Percentiles rank a stretch among this genome's conserved stretches.
Conservation (phyloP, 1,140 invertebrate genomes). For the Doryteuthis pealeii region DNA sequence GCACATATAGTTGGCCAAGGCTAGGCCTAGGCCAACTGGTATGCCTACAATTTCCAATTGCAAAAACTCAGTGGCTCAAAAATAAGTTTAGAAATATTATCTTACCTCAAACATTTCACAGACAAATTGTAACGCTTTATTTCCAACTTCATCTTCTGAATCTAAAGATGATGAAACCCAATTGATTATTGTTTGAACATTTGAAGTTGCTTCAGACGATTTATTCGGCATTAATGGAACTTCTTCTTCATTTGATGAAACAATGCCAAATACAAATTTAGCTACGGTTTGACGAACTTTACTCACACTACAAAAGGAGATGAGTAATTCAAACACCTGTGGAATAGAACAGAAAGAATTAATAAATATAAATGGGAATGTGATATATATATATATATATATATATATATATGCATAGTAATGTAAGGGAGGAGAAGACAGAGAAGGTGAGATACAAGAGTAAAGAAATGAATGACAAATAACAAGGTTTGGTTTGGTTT, state of each 20-base stretch:
- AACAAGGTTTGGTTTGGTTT: too few species aligned
- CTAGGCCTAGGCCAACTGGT: too few species aligned
- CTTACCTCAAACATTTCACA: slow-evolving; percentile 48
- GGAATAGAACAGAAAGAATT: not conserved
- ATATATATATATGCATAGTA: too few species aligned
- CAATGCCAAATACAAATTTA: slow-evolving; percentile 33
- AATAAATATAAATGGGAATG: too few species aligned
- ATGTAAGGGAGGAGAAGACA: too few species aligned
- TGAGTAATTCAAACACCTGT: slow-evolving; percentile 50
- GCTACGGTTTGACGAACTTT: slow-evolving; percentile 35
- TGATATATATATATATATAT: too few species aligned
- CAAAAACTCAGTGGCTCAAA: too few species aligned
- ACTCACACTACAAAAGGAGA: slow-evolving; percentile 40
- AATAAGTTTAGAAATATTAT: too few species aligned
- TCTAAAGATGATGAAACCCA: slow-evolving; percentile 2
- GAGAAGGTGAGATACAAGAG: too few species aligned
- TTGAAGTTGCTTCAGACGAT: slow-evolving; percentile 35
- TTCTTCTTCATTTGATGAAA: slow-evolving; percentile 25
- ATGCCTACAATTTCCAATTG: too few species aligned
- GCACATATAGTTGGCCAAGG: too few species aligned
- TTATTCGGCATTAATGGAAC: slow-evolving; percentile 27
- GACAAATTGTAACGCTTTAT: slow-evolving; percentile 42
- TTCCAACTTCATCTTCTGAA: slow-evolving; percentile 25
- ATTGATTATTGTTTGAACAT: slow-evolving; percentile 42
- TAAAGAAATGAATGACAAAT: too few species aligned